phyloP scores from a whole-genome alignment of 1,140 invertebrate species.

The Himalopsyche phryganea region DNA sequence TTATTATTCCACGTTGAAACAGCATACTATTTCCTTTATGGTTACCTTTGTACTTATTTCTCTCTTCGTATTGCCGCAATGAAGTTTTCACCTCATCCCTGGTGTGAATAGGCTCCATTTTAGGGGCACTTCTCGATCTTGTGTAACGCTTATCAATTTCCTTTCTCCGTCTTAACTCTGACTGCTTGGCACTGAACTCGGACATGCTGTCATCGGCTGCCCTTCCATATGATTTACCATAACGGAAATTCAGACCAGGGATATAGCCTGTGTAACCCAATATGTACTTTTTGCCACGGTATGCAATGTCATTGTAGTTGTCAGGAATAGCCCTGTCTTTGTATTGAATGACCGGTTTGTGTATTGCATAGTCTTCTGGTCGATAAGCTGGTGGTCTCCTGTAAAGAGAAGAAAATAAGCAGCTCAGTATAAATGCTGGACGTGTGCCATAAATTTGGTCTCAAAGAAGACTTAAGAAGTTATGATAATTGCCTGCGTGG shows the following conservation, averaged over 20 bases:
- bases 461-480: too few relatives aligned
- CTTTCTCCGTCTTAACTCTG: constrained; percentile 50
- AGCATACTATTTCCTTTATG: too few relatives aligned
- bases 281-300: constrained; percentile 57
- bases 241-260: constrained; percentile 53
- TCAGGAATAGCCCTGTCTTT: constrained; percentile 45
- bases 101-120: constrained; percentile 52
- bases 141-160: constrained; percentile 51
- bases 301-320: constrained; percentile 42
- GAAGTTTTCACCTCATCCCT: constrained; percentile 52
- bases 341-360: constrained; percentile 34
- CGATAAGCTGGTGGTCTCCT: constrained; percentile 44
- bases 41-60: constrained; percentile 55
- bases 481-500: too few relatives aligned
- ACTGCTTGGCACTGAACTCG: constrained; percentile 59
- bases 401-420: too few relatives aligned
- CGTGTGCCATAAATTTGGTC: too few relatives aligned
- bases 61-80: constrained; percentile 48
- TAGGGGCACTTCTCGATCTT: constrained; percentile 51
- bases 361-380: constrained; percentile 24
- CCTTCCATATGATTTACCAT: constrained; percentile 65
- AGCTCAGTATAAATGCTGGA: too few relatives aligned
- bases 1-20: too few relatives aligned
- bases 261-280: constrained; percentile 64
- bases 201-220: constrained; percentile 66